These are phyloP conservation scores for Armadillidium nasatum DNA, from an alignment of 1,140 invertebrate genomes.

Conservation along the genomic window DNA sequence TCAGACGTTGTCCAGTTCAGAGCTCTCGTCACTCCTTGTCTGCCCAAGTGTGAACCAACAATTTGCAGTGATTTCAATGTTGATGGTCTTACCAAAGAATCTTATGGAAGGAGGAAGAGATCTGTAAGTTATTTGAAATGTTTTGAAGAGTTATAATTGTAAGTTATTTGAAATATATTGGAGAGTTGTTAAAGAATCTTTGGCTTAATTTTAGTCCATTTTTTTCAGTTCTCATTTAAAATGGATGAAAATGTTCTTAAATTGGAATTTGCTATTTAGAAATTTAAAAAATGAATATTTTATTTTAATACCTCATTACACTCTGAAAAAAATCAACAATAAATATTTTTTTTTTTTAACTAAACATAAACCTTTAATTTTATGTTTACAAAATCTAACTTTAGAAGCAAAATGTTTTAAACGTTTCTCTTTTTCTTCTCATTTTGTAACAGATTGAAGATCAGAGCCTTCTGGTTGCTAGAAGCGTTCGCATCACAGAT, in stretches of 20 bases:
- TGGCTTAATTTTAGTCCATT: no score
- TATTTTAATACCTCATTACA: no score
- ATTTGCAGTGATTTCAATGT: constrained; percentile 59
- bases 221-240: no score
- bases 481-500: constrained; percentile 55
- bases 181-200: no score
- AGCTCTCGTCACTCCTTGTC: constrained; percentile 85
- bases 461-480: constrained; percentile 53
- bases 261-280: no score
- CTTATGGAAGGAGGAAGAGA: constrained; percentile 67
- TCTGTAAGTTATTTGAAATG: constrained; percentile 26
- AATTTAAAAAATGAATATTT: no score
- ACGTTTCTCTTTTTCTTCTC: not conserved
- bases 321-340: no score
- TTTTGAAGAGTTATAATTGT: constrained; percentile 26
- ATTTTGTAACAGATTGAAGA: constrained; percentile 29
- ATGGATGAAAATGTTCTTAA: no score
- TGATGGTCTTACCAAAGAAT: constrained; percentile 71
- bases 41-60: constrained; percentile 78
- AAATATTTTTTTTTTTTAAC: not conserved
- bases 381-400: not conserved
- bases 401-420: not conserved
- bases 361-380: not conserved
- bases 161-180: not conserved
- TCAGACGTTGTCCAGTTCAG: constrained; percentile 91